Evolutionary conservation across 1,140 invertebrate genomes (phyloP).

Genomic region (Sitodiplosis mosellana): DNA sequence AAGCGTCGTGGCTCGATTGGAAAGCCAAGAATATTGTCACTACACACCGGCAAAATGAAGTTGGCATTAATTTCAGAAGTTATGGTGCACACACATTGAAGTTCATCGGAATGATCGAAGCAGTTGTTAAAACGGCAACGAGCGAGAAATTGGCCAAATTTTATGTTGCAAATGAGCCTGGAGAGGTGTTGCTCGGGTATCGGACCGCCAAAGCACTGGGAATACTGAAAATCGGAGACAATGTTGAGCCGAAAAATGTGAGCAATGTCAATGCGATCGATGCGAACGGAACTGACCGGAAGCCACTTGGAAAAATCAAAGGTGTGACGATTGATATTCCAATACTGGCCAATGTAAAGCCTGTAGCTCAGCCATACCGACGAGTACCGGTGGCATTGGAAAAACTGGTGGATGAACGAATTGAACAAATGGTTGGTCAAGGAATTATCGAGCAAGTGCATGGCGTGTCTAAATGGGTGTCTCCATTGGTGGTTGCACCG

Average conservation of each 20-base stretch:
- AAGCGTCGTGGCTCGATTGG: not conserved
- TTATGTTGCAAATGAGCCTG: constrained; percentile 5
- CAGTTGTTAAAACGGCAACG: not conserved
- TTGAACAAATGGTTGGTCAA: constrained; percentile 3
- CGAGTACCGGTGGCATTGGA: constrained; percentile 11
- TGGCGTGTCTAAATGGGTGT: constrained; percentile 15
- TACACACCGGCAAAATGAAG: no score
- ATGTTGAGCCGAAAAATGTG: no score
- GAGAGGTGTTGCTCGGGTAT: constrained; percentile 5
- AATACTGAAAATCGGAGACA: no score
- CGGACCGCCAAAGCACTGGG: constrained; percentile 1
- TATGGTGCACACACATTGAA: not conserved
- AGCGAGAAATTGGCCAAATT: not conserved
- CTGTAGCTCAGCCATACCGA: constrained; percentile 15
- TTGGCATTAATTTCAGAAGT: not conserved
- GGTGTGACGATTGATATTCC: constrained; percentile 2
- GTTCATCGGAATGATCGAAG: not conserved
- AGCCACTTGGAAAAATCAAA: no score
- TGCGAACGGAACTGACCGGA: no score
- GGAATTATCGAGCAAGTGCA: constrained; percentile 7
- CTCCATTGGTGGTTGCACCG: constrained; percentile 18
- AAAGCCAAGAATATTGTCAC: not conserved
- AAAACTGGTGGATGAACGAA: constrained; percentile 4
- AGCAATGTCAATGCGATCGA: no score
- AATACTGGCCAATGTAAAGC: constrained; percentile 2